Percentiles rank a stretch among this genome's conserved stretches.
phyloP scores from a whole-genome alignment of 2,888 invertebrate species.

The Timema podura region DNA sequence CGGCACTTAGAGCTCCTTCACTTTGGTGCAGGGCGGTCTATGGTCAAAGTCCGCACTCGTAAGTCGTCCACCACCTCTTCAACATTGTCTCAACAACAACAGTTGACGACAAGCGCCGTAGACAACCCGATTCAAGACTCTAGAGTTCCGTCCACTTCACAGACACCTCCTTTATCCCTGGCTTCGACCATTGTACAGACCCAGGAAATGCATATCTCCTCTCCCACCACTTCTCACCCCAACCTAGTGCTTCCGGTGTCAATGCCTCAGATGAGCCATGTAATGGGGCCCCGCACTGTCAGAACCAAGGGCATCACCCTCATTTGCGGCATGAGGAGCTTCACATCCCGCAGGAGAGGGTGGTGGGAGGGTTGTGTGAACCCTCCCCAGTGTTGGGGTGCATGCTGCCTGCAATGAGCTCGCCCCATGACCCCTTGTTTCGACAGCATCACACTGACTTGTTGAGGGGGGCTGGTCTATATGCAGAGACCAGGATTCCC shows the following conservation, averaged over 20 bases:
- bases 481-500: conserved; percentile 20
- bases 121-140: conserved; percentile 12
- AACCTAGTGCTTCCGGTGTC: conserved; percentile 14
- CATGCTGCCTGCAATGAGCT: conserved; percentile 18
- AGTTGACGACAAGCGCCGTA: background rate
- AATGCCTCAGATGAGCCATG: background rate
- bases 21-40: conserved; percentile 28
- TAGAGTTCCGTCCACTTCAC: conserved; percentile 6
- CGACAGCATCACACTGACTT: conserved; percentile 26
- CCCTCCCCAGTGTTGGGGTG: conserved; percentile 21
- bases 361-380: conserved; percentile 21
- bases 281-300: conserved; percentile 20
- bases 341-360: conserved; percentile 3
- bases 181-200: conserved; percentile 1
- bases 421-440: conserved; percentile 22
- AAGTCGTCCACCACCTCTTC: conserved; percentile 7
- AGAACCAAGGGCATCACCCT: conserved; percentile 4
- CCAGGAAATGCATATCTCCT: conserved; percentile 9
- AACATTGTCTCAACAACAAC: background rate
- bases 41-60: conserved; percentile 23
- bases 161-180: background rate
- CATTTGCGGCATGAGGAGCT: conserved; percentile 20
- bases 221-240: conserved; percentile 7
- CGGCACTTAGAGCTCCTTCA: conserved; percentile 37
- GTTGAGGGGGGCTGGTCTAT: conserved; percentile 24